A percentile compares a stretch with the other conserved stretches of the same genome.
phyloP scores from a whole-genome alignment of 2,888 invertebrate species.

The Volucella bombylans region DNA sequence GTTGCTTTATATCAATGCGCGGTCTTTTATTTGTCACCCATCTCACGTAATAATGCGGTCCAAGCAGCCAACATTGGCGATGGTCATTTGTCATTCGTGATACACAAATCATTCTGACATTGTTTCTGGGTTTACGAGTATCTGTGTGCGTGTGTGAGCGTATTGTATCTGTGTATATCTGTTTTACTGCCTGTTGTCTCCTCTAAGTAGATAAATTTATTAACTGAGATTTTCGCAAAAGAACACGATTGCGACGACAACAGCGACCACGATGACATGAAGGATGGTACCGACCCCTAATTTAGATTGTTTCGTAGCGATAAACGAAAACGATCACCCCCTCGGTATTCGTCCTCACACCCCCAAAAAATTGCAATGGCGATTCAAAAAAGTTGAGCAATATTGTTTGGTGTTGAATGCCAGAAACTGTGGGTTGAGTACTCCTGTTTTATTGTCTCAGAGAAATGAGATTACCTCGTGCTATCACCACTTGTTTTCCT shows the following conservation, averaged over 20 bases:
- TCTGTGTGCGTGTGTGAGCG: conserved; percentile 7
- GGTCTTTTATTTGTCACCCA: conserved; percentile 69
- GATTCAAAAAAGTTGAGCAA: conserved; percentile 51
- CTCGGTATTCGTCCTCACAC: conserved; percentile 13
- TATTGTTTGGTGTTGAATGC: conserved; percentile 49
- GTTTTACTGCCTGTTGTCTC: conserved; percentile 47
- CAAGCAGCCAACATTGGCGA: conserved; percentile 45
- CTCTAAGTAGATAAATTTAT: conserved; percentile 64
- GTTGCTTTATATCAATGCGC: conserved; percentile 55
- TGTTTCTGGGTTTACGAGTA: neutral
- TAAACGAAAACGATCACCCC: conserved; percentile 60
- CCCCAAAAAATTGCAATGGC: conserved; percentile 8
- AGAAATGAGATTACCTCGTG: conserved; percentile 64
- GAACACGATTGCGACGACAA: conserved; percentile 21
- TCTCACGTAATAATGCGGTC: conserved; percentile 65
- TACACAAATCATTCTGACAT: conserved; percentile 71
- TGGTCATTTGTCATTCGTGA: conserved; percentile 71
- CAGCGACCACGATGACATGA: conserved; percentile 10
- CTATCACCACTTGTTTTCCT: conserved; percentile 59
- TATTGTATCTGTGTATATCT: neutral
- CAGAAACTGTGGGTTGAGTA: conserved; percentile 36
- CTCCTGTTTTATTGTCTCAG: conserved; percentile 63
- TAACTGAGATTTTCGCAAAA: conserved; percentile 61
- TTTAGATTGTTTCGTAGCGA: conserved; percentile 68
- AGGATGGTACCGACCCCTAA: conserved; percentile 50